Evolutionary conservation across 2,888 invertebrate genomes (phyloP), one percentile per base, ranked within the genome.

Genomic region (Chorisops tibialis): DNA sequence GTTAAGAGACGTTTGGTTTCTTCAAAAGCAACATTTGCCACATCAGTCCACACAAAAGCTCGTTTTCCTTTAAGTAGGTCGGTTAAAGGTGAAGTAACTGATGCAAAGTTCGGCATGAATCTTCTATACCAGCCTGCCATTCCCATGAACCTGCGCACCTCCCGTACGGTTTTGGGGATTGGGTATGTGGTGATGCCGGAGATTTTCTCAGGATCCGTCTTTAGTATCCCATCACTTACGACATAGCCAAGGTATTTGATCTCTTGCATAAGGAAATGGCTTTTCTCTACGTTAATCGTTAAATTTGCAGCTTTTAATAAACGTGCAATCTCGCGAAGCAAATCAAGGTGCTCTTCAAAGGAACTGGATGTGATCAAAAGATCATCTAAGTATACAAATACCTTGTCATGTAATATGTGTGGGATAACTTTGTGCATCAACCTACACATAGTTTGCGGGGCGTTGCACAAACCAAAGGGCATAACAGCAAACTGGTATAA

Each of bases 361-460:
- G 24, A 19, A 7, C 43, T 16, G 2, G 49, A 38, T 19, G 38
- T 59, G 4, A 59, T 19, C 12, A 60, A 18, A 6, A 60, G 19
- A 47, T 49, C 60, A 22, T 60, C 60, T 14, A 60, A 21, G 16
- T 60, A 60, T 6, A 60, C 50, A 38, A 60, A 60, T n/a, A 60
- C 41, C 14, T 37, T 21, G 41, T 39, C 50, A 3, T 39, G 60
- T n/a, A 60, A 24, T 14, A 22, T 16, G 16, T 39, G 43, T 30
- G 38, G 45, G 9, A 59, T 35, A 9, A 49, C 59, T 7, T 37
- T 48, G n/a, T 59, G 35, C 49, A 59, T 61, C 5, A 51, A 35
- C 19, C 61, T 12, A 30, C 30, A 30, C 59, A 49, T 59, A 12
- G 39, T 48, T 21, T 59, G 39, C 5, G 48, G 30, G 5, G 43